Conservation (phyloP, 2,888 invertebrate species). For the Leptogaster cylindrica region DNA sequence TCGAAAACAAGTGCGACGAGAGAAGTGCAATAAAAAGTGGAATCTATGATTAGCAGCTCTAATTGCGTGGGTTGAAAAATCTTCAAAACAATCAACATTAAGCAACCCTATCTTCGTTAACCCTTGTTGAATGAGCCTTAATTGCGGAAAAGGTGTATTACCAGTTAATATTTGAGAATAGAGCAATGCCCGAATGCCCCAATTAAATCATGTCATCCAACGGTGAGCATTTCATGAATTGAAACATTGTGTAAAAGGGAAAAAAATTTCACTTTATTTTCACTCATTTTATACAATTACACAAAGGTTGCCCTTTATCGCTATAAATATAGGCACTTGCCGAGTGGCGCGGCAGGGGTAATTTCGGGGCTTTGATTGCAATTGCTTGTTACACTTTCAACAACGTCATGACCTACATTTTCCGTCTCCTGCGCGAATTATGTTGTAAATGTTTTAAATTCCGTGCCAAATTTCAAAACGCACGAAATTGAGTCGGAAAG, state of each 20-base stretch:
- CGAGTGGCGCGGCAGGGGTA: not conserved
- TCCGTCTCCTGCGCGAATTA: not conserved
- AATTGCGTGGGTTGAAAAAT: not conserved
- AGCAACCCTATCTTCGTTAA: no score
- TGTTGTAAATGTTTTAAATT: conserved; percentile 1
- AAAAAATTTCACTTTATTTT: not conserved
- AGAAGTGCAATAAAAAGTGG: not conserved
- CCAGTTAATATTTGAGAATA: no score
- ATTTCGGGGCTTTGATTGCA: not conserved
- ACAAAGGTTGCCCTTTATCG: not conserved
- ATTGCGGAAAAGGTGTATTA: no score
- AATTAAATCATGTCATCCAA: not conserved
- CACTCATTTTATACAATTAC: no score
- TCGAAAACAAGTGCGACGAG: not conserved
- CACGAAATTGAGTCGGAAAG: no score
- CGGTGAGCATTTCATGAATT: not conserved
- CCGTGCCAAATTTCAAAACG: conserved; percentile 6
- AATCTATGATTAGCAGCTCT: not conserved
- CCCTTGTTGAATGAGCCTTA: no score
- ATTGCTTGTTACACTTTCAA: not conserved
- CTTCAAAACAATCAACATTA: not conserved
- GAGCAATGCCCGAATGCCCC: not conserved
- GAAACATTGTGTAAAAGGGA: not conserved
- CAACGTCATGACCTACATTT: conserved; percentile 3
- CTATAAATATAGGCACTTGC: not conserved